Percentiles rank a stretch among this genome's conserved stretches.
Conservation (phyloP, 1,140 invertebrate species). For the Neodiprion fabricii region DNA sequence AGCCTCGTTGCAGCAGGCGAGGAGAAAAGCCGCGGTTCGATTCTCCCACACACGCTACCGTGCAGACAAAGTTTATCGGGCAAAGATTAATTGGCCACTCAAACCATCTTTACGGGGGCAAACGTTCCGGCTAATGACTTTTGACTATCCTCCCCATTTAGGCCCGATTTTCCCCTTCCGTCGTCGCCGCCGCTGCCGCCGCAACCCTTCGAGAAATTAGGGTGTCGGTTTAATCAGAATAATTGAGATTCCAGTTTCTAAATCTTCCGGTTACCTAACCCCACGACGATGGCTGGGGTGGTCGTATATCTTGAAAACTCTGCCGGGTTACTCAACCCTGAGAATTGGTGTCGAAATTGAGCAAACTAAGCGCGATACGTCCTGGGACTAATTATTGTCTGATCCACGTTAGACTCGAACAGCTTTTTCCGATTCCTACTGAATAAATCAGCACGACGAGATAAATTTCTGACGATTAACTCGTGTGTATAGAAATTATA, state of each 20-base stretch:
- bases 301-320: slow-evolving; percentile 15
- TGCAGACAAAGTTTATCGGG: slow-evolving; percentile 4
- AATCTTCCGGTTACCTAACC: neutral
- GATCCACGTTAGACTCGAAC: too few relatives aligned
- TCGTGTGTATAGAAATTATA: neutral
- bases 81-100: neutral
- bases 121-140: slow-evolving; percentile 4
- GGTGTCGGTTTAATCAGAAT: slow-evolving; percentile 36
- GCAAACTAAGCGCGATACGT: neutral
- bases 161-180: slow-evolving; percentile 10
- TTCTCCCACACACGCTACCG: slow-evolving; percentile 11
- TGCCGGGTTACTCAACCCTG: neutral
- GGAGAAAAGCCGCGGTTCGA: too few relatives aligned
- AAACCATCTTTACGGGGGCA: slow-evolving; percentile 3
- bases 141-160: neutral
- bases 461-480: neutral
- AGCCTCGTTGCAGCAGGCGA: neutral
- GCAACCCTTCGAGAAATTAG: neutral
- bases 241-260: slow-evolving; percentile 42
- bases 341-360: neutral
- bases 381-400: neutral
- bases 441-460: too few relatives aligned
- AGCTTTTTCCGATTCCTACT: too few relatives aligned
- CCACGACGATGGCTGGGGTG: neutral
- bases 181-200: slow-evolving; percentile 13